A percentile compares a stretch with the other conserved stretches of the same genome.
Evolutionary conservation across 2,888 invertebrate genomes (phyloP).

Genomic region (Idaea dimidiata): DNA sequence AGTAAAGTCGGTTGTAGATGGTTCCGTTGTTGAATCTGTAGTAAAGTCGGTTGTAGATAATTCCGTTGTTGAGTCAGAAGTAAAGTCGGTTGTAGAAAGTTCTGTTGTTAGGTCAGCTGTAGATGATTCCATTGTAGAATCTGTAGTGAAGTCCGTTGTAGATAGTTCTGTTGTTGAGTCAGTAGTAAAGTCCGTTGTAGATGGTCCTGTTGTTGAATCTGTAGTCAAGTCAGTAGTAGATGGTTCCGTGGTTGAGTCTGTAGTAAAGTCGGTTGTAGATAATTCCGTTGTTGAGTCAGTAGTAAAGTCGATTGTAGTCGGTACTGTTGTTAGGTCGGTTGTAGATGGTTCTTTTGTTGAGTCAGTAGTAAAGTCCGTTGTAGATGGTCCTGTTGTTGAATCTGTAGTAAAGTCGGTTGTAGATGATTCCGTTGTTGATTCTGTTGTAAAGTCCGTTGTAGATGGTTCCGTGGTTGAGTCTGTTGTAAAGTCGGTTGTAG

Average conservation of each 20-base stretch:
- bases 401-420: slow-evolving; percentile 7
- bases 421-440: not conserved
- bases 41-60: not conserved
- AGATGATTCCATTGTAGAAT: slow-evolving; percentile 7
- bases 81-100: not conserved
- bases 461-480: not conserved
- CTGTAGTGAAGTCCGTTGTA: slow-evolving; percentile 6
- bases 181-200: not conserved
- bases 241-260: not conserved
- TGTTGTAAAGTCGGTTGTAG: slow-evolving; percentile 5
- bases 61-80: not conserved
- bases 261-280: not conserved
- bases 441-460: not conserved
- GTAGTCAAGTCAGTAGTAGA: not conserved
- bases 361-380: not conserved
- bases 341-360: not conserved
- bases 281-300: not conserved
- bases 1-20: not conserved
- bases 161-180: slow-evolving; percentile 6
- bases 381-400: not conserved
- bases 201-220: not conserved
- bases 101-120: slow-evolving; percentile 6
- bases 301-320: not conserved
- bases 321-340: not conserved
- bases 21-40: not conserved